Evolutionary conservation across 2,888 invertebrate genomes (phyloP), one percentile per base, ranked within the genome.

Genomic region (Acronicta aceris): DNA sequence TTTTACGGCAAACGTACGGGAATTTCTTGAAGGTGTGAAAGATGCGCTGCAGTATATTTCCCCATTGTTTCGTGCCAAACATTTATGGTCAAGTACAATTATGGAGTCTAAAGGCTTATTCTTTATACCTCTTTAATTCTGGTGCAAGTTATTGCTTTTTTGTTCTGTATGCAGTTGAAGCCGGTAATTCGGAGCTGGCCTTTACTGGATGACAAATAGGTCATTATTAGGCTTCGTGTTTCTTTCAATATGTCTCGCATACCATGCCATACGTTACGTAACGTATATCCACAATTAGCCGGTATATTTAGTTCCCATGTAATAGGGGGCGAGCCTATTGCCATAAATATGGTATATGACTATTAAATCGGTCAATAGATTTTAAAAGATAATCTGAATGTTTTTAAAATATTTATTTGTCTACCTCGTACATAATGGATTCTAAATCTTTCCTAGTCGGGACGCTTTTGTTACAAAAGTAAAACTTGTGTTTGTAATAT

Each of bases 41-140:
- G 42, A 66, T 60, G 42, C 36, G 36, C 16, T 1, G 43, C 38
- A 55, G 40, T 56, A 51, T 56, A 50, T 65, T 40, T 48, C 12
- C 0, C 17, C 71, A 71, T 60, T 66, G 55, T 60, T 55, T 43
- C 49, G 25, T 43, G 49, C 73, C 69, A 60, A 60, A 56, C 6
- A 33, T 52, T 71, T 65, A 55, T 59, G 66, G 48, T 45, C 40
- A 65, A 46, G 50, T 43, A 30, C 21, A 36, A 69, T 72, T 72
- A 56, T 50, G 55, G 21, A 9, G 7, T 47, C 49, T 52, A 27
- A 33, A 59, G 1, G 12, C 67, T n/a, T 21, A 56, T 72, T 59
- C 9, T 66, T 66, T 46, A 55, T n/a, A 21, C 21, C 45, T 36
- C 10, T 42, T 53, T 47, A 40, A 65, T 53, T 53, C 43, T 33